Percentiles rank a stretch among this genome's conserved stretches.
phyloP scores from a whole-genome alignment of 1,140 invertebrate species.

The Drosophila santomea region DNA sequence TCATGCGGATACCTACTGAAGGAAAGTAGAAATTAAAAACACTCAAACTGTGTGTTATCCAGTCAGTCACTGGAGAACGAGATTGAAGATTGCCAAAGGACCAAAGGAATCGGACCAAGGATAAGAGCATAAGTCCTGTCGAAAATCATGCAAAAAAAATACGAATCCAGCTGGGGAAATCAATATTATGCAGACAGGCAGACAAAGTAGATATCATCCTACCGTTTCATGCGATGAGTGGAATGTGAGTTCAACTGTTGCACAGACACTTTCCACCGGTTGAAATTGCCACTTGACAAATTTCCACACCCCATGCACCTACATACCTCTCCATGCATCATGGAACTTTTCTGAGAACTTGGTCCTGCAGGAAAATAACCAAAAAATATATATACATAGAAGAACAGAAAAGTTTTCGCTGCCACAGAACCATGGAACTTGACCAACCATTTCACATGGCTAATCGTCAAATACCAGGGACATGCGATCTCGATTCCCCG shows the following conservation, averaged over 20 bases:
- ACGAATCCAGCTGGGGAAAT: conserved; percentile 41
- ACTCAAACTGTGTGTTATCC: conserved; percentile 73
- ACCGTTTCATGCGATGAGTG: conserved; percentile 8
- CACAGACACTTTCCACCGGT: conserved; percentile 33
- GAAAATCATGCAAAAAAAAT: conserved; percentile 12
- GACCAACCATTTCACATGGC: conserved; percentile 73
- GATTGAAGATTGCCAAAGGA: conserved; percentile 36
- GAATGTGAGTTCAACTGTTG: conserved; percentile 55
- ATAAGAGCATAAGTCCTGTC: conserved; percentile 36
- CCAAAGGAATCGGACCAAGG: conserved; percentile 23
- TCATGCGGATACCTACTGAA: conserved; percentile 38
- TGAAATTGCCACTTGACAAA: conserved; percentile 49
- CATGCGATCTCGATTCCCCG: conserved; percentile 58
- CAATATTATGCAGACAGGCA: conserved; percentile 65
- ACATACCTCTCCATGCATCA: not conserved
- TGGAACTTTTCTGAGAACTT: conserved; percentile 27
- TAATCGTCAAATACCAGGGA: conserved; percentile 71
- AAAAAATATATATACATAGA: not conserved
- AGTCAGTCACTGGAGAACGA: conserved; percentile 49
- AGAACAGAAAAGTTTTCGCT: conserved; percentile 41
- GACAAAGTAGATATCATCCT: conserved; percentile 10
- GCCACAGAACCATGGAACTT: conserved; percentile 26
- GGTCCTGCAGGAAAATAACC: conserved; percentile 11
- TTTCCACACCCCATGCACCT: not conserved
- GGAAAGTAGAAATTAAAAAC: conserved; percentile 80